Evolutionary conservation across 37 sponge, comb jelly and placozoan genomes (phyloP).

Genomic region (Axinella damicornis): DNA sequence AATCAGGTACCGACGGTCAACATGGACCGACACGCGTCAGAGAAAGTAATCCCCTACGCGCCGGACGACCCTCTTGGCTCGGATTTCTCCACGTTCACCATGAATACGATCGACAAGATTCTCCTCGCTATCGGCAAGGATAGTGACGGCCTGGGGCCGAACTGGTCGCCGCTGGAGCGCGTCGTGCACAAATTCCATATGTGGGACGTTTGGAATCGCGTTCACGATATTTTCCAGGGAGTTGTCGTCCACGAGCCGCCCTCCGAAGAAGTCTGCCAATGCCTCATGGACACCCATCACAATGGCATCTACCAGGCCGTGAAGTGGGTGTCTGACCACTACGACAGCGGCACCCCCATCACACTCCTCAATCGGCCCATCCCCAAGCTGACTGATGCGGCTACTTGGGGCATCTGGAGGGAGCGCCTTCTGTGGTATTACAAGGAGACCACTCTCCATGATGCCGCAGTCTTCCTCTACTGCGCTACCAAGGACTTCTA

Average conservation of each 20-base stretch:
- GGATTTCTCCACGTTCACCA: conserved; percentile 60
- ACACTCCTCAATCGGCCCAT: conserved; percentile 86
- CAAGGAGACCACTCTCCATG: conserved; percentile 40
- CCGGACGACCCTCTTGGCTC: conserved; percentile 51
- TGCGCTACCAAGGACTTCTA: conserved; percentile 79
- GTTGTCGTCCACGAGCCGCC: conserved; percentile 45
- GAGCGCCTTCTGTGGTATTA: conserved; percentile 77
- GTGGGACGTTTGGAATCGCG: conserved; percentile 69
- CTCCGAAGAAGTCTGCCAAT: conserved; percentile 50
- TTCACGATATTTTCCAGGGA: conserved; percentile 46
- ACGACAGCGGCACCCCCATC: conserved; percentile 83
- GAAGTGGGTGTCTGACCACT: conserved; percentile 78
- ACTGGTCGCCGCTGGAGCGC: conserved; percentile 85
- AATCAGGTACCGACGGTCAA: conserved; percentile 77
- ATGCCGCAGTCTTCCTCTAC: conserved; percentile 74
- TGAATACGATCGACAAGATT: conserved; percentile 81
- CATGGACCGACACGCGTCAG: conserved; percentile 51
- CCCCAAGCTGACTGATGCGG: conserved; percentile 75
- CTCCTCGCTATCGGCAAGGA: conserved; percentile 64
- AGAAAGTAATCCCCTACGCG: conserved; percentile 75
- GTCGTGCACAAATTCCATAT: conserved; percentile 81
- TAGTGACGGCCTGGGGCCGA: conserved; percentile 75
- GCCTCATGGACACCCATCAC: conserved; percentile 54
- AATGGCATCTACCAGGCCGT: conserved; percentile 80
- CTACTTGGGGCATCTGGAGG: conserved; percentile 73